Evolutionary conservation across 2,113 vertebrate genomes (phyloP), one percentile per base, ranked within the genome.

Genomic region (Lipotes vexillifer): DNA sequence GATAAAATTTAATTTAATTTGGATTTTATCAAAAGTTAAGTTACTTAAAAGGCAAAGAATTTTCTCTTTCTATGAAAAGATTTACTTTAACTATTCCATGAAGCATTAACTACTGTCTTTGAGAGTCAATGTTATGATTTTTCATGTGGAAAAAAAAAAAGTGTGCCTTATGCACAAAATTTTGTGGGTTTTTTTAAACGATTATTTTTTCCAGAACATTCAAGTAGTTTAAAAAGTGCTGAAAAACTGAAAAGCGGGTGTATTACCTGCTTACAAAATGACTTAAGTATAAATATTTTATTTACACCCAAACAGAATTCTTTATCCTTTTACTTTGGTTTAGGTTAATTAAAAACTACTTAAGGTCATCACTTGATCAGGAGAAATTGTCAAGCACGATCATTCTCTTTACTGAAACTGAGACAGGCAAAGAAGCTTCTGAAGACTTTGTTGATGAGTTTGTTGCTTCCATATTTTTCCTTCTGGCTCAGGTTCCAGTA

Each of bases 401-500:
- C 8, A 5, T 10, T 17, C 10, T 36, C 57, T 18, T 2, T 9
- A 5, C 6, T 17, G 18, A 63, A 31, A 17, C 31, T 25, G 44
- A 49, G 8, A 65, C 18, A 8, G 13, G 55, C 57, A 55, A 9
- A 36, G 78, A 12, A 17, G 68, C 6, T 17, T 59, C 31, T 8
- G 90, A 52, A 65, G 49, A 6, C 10, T 13, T 13, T 2, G 8
- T 8, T 29, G 8, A 27, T 4, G 55, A 11, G 2, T 13, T 36
- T 18, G n/a, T 36, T 18, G 44, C 46, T 9, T 4, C 20, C 27
- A 11, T 0, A 0, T 20, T 11, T 20, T n/a, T 4, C 18, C 44
- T 18, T 17, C 57, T 0, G 20, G 9, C 63, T 44, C 4, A 18
- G 63, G 5, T 20, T 80, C 63, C 0, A 1, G 1, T 1, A 11